Conservation (phyloP, 2,797 vertebrate species). For the Trachops cirrhosus region DNA sequence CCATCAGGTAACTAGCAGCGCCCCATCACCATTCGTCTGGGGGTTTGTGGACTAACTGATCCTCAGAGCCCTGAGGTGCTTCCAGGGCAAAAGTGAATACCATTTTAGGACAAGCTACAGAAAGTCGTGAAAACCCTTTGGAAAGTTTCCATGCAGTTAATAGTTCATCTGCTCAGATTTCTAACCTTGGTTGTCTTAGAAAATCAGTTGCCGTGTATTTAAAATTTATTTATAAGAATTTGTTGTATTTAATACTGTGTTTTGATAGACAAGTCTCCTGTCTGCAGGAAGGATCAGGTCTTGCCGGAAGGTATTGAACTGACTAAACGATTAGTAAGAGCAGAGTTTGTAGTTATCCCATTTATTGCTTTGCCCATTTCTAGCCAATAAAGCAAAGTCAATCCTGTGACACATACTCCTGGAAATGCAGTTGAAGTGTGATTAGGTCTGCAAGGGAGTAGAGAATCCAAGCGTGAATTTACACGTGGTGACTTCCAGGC, state of each 20-base stretch:
- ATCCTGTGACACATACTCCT: neutral
- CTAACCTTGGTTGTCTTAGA: neutral
- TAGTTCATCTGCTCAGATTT: neutral
- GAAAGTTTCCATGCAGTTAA: neutral
- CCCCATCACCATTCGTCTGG: neutral
- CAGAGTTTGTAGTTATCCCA: neutral
- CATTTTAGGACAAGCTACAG: neutral
- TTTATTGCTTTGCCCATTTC: neutral
- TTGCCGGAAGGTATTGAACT: neutral
- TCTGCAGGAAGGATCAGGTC: neutral
- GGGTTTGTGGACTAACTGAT: neutral
- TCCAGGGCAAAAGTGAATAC: neutral
- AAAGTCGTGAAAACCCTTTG: neutral
- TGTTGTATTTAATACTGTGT: neutral
- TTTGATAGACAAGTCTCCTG: neutral
- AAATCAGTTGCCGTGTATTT: neutral
- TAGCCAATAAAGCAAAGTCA: constrained; percentile 4
- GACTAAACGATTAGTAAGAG: neutral
- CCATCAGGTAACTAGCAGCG: neutral
- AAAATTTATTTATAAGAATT: neutral
- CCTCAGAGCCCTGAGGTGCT: neutral
- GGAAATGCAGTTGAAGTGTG: neutral
- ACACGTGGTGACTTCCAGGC: neutral
- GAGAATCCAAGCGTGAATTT: neutral
- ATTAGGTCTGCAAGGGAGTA: neutral